Evolutionary conservation across 1,140 invertebrate species (phyloP).

Genomic region (Drosophila fuyamai): DNA sequence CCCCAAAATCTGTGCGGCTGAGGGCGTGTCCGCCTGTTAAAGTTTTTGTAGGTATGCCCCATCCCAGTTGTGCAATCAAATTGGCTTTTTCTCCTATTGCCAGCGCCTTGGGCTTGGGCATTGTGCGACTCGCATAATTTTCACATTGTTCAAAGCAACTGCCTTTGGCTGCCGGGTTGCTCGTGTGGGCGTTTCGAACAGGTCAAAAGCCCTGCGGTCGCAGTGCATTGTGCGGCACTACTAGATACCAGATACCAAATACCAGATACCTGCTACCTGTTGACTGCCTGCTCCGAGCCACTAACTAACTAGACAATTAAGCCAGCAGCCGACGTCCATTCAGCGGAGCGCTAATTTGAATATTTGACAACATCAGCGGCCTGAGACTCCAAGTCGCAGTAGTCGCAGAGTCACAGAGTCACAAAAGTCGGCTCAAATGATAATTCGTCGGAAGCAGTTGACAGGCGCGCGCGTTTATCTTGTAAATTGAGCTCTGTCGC

Average conservation of each 20-base stretch:
- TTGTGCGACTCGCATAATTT: constrained; percentile 66
- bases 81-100: constrained; percentile 15
- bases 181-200: constrained; percentile 58
- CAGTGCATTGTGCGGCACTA: constrained; percentile 40
- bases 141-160: constrained; percentile 61
- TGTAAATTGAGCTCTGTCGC: constrained; percentile 65
- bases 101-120: constrained; percentile 15
- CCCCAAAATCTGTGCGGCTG: constrained; percentile 13
- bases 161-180: background rate
- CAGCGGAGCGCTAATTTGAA: constrained; percentile 71
- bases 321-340: constrained; percentile 59
- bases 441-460: constrained; percentile 78
- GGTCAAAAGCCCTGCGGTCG: constrained; percentile 64
- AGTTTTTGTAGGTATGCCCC: background rate
- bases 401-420: constrained; percentile 7
- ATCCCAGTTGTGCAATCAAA: constrained; percentile 46
- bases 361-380: constrained; percentile 66
- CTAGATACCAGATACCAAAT: constrained; percentile 8
- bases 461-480: constrained; percentile 78
- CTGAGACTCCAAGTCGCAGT: constrained; percentile 15
- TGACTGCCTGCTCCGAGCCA: constrained; percentile 28
- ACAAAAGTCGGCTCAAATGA: constrained; percentile 52
- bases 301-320: constrained; percentile 71
- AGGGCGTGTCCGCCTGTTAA: constrained; percentile 4
- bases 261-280: constrained; percentile 31